phyloP scores from a whole-genome alignment of 1,140 invertebrate species.

The Scaptomyza pallida region DNA sequence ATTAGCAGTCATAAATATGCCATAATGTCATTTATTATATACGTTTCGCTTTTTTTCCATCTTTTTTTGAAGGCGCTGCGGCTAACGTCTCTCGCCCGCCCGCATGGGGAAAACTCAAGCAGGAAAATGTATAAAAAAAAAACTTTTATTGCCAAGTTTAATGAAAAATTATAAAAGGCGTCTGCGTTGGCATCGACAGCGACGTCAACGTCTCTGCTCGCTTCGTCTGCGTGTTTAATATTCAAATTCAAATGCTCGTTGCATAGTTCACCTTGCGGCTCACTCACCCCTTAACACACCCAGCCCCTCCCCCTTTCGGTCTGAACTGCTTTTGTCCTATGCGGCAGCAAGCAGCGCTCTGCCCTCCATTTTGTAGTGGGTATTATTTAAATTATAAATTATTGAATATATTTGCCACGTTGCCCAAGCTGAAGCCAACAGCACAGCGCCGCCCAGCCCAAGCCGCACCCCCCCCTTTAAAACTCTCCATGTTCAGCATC shows the following conservation, averaged over 20 bases:
- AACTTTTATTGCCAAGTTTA: conserved; percentile 82
- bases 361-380: conserved; percentile 61
- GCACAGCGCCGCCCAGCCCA: background rate
- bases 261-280: conserved; percentile 70
- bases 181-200: conserved; percentile 47
- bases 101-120: conserved; percentile 63
- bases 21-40: conserved; percentile 83
- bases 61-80: conserved; percentile 45
- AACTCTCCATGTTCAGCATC: conserved; percentile 6
- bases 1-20: conserved; percentile 82
- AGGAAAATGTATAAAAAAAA: conserved; percentile 19
- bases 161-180: conserved; percentile 82
- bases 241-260: conserved; percentile 59
- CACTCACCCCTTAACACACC: background rate
- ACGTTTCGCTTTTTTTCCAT: conserved; percentile 59
- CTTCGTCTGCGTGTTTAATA: conserved; percentile 47
- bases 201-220: conserved; percentile 16
- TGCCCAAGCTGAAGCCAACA: conserved; percentile 11
- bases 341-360: conserved; percentile 4
- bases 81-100: conserved; percentile 40
- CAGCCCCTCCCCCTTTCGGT: background rate
- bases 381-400: conserved; percentile 83
- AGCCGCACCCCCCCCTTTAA: background rate
- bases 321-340: conserved; percentile 37
- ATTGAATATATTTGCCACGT: conserved; percentile 77